A percentile compares a stretch with the other conserved stretches of the same genome.
Evolutionary conservation across 2,797 vertebrate species (phyloP).

Genomic region (Linurgus olivaceus): DNA sequence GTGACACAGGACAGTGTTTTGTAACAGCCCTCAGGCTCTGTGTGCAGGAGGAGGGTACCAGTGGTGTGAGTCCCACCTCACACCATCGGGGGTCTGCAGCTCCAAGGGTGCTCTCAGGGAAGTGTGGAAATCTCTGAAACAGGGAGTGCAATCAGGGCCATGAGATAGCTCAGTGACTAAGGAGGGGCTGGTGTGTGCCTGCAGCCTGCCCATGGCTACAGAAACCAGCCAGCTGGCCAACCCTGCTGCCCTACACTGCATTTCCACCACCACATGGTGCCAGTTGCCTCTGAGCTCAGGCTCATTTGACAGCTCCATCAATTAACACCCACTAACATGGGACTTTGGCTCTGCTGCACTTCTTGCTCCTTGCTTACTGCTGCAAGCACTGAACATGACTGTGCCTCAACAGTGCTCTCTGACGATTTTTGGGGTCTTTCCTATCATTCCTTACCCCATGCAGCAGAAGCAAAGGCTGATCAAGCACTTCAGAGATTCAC

Average conservation of each 20-base stretch:
- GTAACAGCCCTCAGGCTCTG: not conserved
- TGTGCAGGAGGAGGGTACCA: not conserved
- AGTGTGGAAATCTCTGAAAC: not conserved
- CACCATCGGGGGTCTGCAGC: not conserved
- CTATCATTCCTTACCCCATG: not conserved
- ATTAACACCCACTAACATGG: rapidly evolving
- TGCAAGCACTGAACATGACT: not conserved
- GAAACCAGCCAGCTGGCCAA: not conserved
- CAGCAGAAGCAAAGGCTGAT: not conserved
- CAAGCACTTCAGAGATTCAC: not conserved
- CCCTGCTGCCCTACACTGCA: not conserved
- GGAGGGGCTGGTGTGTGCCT: not conserved
- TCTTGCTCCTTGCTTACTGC: not conserved
- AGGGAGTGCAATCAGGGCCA: not conserved
- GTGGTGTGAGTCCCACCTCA: rapidly evolving
- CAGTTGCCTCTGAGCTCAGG: not conserved
- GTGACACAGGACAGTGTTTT: not conserved
- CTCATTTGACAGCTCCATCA: not conserved
- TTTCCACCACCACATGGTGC: not conserved
- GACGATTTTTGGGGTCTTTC: not conserved
- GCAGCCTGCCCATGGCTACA: not conserved
- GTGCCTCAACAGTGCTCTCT: not conserved
- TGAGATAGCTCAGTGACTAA: not conserved
- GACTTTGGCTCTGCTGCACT: not conserved
- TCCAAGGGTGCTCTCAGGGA: not conserved